Evolutionary conservation across 2,888 invertebrate species (phyloP).

Genomic region (Drosophila acutilabella): DNA sequence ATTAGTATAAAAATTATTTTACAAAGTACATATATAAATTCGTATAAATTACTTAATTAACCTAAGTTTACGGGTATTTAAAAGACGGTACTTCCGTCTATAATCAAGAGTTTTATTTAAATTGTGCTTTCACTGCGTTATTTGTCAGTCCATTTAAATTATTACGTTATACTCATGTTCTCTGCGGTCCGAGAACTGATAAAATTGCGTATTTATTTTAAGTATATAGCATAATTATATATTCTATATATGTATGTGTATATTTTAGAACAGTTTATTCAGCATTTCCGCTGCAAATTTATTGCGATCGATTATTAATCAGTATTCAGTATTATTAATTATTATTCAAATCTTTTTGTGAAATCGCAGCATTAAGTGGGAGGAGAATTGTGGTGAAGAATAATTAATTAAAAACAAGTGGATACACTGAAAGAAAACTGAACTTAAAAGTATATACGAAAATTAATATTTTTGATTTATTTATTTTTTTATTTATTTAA

Average conservation of each 20-base stretch:
- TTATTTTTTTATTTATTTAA: too few species aligned
- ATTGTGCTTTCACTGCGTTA: conserved; percentile 18
- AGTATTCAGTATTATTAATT: too few species aligned
- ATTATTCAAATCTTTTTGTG: background rate
- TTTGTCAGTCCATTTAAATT: conserved; percentile 10
- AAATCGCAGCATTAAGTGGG: background rate
- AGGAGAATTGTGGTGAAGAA: background rate
- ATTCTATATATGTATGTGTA: background rate
- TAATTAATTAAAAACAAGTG: too few species aligned
- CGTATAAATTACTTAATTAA: too few species aligned
- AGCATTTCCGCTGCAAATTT: conserved; percentile 30
- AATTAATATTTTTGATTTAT: too few species aligned
- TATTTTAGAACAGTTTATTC: conserved; percentile 31
- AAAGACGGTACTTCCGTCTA: too few species aligned
- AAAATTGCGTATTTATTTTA: conserved; percentile 33
- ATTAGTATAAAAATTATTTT: too few species aligned
- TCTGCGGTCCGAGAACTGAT: conserved; percentile 32
- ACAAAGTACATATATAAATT: too few species aligned
- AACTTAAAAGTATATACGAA: too few species aligned
- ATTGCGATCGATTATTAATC: background rate
- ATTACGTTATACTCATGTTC: conserved; percentile 10
- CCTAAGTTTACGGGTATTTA: too few species aligned
- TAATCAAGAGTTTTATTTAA: conserved; percentile 1
- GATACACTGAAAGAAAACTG: too few species aligned
- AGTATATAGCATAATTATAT: background rate